Conservation (phyloP, 2,888 invertebrate species). For the Drosophila mercatorum region DNA sequence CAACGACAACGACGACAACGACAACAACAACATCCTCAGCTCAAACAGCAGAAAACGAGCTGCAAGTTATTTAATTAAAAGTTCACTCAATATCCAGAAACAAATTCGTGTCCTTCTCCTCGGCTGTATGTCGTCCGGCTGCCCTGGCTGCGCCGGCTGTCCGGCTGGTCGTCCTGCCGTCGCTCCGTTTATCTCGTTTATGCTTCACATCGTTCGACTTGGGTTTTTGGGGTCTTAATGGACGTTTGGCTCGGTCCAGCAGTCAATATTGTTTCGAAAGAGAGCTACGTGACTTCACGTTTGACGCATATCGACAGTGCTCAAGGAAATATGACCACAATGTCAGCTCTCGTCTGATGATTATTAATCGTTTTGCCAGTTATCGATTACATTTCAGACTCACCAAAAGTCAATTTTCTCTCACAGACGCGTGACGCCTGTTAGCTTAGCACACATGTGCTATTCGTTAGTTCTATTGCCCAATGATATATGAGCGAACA, state of each 20-base stretch:
- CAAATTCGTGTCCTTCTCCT: slow-evolving; percentile 21
- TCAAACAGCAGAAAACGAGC: slow-evolving; percentile 64
- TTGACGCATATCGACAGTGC: background rate
- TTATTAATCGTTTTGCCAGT: slow-evolving; percentile 10
- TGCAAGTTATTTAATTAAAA: slow-evolving; percentile 79
- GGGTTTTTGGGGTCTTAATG: slow-evolving; percentile 11
- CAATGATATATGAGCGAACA: background rate
- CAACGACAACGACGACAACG: slow-evolving; percentile 27
- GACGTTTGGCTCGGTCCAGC: slow-evolving; percentile 13
- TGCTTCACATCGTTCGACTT: slow-evolving; percentile 7
- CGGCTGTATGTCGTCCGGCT: background rate
- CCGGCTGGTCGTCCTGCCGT: background rate
- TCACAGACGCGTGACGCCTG: slow-evolving; percentile 2
- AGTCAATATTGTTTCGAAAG: slow-evolving; percentile 18
- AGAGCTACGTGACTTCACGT: slow-evolving; percentile 20
- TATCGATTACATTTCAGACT: slow-evolving; percentile 17
- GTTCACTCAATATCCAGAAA: slow-evolving; percentile 61
- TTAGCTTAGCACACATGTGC: background rate
- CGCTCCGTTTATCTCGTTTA: slow-evolving; percentile 15
- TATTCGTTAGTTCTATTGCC: background rate
- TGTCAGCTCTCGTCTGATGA: slow-evolving; percentile 4
- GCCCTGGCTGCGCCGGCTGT: background rate
- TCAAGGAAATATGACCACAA: slow-evolving; percentile 15
- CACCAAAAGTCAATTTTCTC: background rate
- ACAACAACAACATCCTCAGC: slow-evolving; percentile 27